A percentile compares a stretch with the other conserved stretches of the same genome.
These are phyloP conservation scores for Eristalinus aeneus DNA, from an alignment of 2,888 invertebrate species.

Conservation along the genomic window DNA sequence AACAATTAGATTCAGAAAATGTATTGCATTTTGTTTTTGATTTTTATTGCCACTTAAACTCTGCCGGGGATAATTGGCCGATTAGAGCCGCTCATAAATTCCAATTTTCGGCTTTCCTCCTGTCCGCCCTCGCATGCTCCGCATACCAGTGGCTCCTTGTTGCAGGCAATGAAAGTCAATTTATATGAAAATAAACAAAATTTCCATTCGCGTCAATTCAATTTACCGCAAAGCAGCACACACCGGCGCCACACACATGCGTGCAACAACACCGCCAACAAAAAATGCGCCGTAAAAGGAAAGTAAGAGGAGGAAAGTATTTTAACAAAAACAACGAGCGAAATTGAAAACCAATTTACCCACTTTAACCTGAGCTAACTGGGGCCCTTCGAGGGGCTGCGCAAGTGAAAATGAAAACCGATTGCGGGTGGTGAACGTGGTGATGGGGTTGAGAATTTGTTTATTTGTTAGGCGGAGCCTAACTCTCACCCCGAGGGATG, in stretches of 20 bases:
- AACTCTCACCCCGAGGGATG: conserved; percentile 44
- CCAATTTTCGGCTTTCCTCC: conserved; percentile 34
- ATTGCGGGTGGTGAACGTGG: conserved; percentile 28
- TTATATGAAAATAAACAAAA: conserved; percentile 67
- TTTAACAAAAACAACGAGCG: conserved; percentile 53
- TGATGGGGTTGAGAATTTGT: conserved; percentile 68
- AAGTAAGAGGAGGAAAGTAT: background rate
- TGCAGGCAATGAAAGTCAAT: conserved; percentile 57
- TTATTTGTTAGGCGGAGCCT: conserved; percentile 47
- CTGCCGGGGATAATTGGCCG: conserved; percentile 30
- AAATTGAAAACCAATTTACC: conserved; percentile 65
- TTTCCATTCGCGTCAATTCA: conserved; percentile 56
- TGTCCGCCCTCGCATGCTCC: background rate
- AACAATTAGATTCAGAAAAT: conserved; percentile 13
- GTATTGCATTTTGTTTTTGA: background rate
- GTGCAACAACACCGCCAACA: background rate
- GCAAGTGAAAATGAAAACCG: conserved; percentile 62
- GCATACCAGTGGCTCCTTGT: background rate
- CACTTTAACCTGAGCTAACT: conserved; percentile 55
- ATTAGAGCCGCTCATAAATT: conserved; percentile 53
- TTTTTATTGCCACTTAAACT: conserved; percentile 9
- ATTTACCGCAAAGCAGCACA: conserved; percentile 54
- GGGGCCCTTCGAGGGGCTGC: background rate
- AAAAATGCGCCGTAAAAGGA: background rate
- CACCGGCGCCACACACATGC: conserved; percentile 1